A percentile compares a stretch with the other conserved stretches of the same genome.
These are phyloP conservation scores for Notarius quadriscutis DNA, from an alignment of 2,113 vertebrate species.

Conservation along the genomic window DNA sequence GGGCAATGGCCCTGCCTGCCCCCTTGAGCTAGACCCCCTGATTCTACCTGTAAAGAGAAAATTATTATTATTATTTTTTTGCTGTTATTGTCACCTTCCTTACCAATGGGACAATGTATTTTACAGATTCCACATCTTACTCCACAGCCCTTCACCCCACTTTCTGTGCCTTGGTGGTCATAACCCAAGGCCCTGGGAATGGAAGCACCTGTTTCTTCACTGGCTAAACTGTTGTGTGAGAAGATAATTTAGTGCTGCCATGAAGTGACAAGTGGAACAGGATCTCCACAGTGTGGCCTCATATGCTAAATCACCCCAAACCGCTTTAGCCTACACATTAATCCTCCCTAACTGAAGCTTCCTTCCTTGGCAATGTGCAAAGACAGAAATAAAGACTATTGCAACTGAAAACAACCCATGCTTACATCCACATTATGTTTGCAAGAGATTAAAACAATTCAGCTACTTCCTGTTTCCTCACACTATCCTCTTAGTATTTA, in stretches of 20 bases:
- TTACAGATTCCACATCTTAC: neutral
- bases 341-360: slow-evolving; percentile 44
- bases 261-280: slow-evolving; percentile 33
- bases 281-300: slow-evolving; percentile 22
- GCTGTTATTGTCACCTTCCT: neutral
- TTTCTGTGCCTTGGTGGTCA: slow-evolving; percentile 23
- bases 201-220: slow-evolving; percentile 18
- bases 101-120: neutral
- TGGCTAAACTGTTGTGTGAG: slow-evolving; percentile 32
- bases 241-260: slow-evolving; percentile 28
- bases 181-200: slow-evolving; percentile 32
- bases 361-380: slow-evolving; percentile 41
- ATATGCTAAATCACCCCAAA: slow-evolving; percentile 15
- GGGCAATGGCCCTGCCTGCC: too few species aligned
- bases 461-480: neutral
- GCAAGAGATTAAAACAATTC: neutral
- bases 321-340: slow-evolving; percentile 3
- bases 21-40: too few species aligned
- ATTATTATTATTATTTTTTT: neutral
- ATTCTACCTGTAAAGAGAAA: neutral
- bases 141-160: neutral
- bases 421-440: neutral
- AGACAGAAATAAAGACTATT: slow-evolving; percentile 37
- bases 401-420: slow-evolving; percentile 44
- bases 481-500: neutral